These are phyloP conservation scores for Zosterops borbonicus DNA, from an alignment of 2,113 vertebrate genomes.

Conservation along the genomic window DNA sequence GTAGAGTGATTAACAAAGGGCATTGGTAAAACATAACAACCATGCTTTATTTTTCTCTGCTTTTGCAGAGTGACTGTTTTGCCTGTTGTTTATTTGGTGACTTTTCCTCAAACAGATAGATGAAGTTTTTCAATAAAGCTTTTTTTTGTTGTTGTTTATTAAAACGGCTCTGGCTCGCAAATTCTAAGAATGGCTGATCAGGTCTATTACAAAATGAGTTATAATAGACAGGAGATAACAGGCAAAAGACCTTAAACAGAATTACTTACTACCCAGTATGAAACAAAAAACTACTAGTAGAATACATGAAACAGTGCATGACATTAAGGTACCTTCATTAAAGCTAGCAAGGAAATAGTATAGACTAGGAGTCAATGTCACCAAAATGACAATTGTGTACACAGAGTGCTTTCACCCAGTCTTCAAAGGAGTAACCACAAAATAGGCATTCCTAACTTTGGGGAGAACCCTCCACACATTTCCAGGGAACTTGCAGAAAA, in stretches of 20 bases:
- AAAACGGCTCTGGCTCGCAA: rapidly evolving
- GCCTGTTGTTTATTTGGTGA: background rate
- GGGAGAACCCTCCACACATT: background rate
- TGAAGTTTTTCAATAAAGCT: background rate
- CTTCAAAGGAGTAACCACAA: background rate
- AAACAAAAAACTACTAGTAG: background rate
- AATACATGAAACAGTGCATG: background rate
- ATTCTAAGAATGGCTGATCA: rapidly evolving
- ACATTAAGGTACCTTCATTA: background rate
- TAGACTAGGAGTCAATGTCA: background rate
- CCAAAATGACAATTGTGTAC: background rate
- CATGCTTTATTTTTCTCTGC: background rate
- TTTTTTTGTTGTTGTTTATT: background rate
- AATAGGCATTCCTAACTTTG: background rate
- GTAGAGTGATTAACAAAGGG: background rate
- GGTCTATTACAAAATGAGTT: background rate
- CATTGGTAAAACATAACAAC: background rate
- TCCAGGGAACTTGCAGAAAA: background rate
- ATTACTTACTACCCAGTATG: no score
- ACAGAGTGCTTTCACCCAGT: background rate
- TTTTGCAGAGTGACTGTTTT: background rate
- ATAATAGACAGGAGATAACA: background rate
- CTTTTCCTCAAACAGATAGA: background rate
- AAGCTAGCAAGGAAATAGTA: background rate
- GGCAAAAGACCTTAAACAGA: background rate